Evolutionary conservation across 1,140 invertebrate species (phyloP).

Genomic region (Elymnias hypermnestra): DNA sequence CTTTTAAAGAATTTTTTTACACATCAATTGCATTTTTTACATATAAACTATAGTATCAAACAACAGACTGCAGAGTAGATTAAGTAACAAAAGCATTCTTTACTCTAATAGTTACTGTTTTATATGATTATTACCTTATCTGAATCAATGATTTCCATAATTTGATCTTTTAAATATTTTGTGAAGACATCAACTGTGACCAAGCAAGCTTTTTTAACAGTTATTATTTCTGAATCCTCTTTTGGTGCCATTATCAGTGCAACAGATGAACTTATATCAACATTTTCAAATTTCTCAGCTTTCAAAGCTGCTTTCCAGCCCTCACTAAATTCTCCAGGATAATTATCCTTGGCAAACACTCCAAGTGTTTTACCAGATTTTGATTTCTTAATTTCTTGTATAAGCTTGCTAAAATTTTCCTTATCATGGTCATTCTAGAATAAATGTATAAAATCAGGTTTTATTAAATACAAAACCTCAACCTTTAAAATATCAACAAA

Average conservation of each 20-base stretch:
- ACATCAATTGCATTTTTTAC: no score
- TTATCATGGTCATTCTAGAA: slow-evolving; percentile 95
- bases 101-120: no score
- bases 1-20: no score
- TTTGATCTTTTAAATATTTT: slow-evolving; percentile 97
- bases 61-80: no score
- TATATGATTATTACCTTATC: slow-evolving; percentile 95
- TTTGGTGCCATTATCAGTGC: slow-evolving; percentile 95
- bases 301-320: slow-evolving; percentile 89
- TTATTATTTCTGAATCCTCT: slow-evolving; percentile 94
- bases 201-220: slow-evolving; percentile 95
- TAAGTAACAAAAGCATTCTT: no score
- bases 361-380: slow-evolving; percentile 94
- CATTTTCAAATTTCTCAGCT: slow-evolving; percentile 87
- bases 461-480: no score
- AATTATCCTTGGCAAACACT: slow-evolving; percentile 96
- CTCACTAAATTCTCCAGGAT: slow-evolving; percentile 94
- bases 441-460: no score
- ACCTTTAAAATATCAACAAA: no score
- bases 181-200: slow-evolving; percentile 96
- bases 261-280: slow-evolving; percentile 91
- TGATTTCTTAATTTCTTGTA: slow-evolving; percentile 90
- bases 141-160: slow-evolving; percentile 99
- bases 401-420: slow-evolving; percentile 93
- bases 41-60: no score